phyloP scores from a whole-genome alignment of 2,888 invertebrate species.

The Tachina lurida region DNA sequence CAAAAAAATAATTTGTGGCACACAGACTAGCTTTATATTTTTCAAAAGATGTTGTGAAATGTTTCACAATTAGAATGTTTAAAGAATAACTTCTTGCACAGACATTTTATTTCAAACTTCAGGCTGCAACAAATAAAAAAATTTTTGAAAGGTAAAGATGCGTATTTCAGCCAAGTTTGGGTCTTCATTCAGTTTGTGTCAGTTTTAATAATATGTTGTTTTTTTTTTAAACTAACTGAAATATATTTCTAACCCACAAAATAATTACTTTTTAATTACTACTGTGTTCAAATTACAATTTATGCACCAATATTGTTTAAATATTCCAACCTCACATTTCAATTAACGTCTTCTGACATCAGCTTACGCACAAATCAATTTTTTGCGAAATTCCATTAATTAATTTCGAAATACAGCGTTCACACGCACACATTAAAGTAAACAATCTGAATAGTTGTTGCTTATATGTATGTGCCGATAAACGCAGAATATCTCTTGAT shows the following conservation, averaged over 20 bases:
- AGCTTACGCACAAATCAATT: constrained; percentile 70
- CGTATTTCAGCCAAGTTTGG: too few relatives aligned
- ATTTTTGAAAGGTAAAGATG: too few relatives aligned
- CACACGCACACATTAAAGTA: constrained; percentile 6
- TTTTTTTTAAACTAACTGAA: not conserved
- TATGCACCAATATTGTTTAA: constrained; percentile 47
- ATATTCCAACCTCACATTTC: constrained; percentile 70
- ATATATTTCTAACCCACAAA: not conserved
- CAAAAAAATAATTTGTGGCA: too few relatives aligned
- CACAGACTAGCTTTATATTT: too few relatives aligned
- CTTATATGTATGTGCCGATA: constrained; percentile 16
- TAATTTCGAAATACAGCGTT: constrained; percentile 57
- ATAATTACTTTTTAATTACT: constrained; percentile 34
- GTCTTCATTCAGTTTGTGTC: too few relatives aligned
- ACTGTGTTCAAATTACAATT: constrained; percentile 26
- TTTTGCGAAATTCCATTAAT: constrained; percentile 64
- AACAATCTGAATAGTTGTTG: constrained; percentile 4
- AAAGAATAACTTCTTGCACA: too few relatives aligned
- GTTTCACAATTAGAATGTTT: too few relatives aligned
- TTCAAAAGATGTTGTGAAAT: too few relatives aligned
- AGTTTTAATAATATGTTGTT: not conserved
- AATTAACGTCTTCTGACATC: constrained; percentile 70
- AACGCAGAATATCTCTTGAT: constrained; percentile 37
- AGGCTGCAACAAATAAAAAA: too few relatives aligned
- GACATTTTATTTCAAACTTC: too few relatives aligned